phyloP scores from a whole-genome alignment of 2,888 invertebrate species.

The Proisotoma minuta region DNA sequence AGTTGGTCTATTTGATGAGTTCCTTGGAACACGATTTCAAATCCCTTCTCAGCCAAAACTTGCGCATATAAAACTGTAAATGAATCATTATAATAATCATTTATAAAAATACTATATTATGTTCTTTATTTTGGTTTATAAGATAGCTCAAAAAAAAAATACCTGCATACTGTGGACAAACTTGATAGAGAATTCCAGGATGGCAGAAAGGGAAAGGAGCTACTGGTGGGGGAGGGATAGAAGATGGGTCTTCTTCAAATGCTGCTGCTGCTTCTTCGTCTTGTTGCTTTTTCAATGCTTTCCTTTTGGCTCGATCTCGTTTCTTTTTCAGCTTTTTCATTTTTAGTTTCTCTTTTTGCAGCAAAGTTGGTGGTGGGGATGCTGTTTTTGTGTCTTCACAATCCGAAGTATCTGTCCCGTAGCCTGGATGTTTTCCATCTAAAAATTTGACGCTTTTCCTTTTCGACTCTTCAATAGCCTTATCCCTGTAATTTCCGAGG shows the following conservation, averaged over 20 bases:
- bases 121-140: not conserved
- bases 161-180: conserved; percentile 47
- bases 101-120: not conserved
- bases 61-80: conserved; percentile 44
- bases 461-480: conserved; percentile 24
- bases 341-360: conserved; percentile 17
- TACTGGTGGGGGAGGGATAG: conserved; percentile 43
- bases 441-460: conserved; percentile 59
- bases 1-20: conserved; percentile 47
- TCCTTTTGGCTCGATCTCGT: conserved; percentile 49
- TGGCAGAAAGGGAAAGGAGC: conserved; percentile 46
- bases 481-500: conserved; percentile 11
- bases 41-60: conserved; percentile 45
- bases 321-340: conserved; percentile 50
- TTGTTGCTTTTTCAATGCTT: conserved; percentile 7
- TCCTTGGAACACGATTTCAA: conserved; percentile 43
- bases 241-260: conserved; percentile 8
- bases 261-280: conserved; percentile 15
- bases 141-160: conserved; percentile 13
- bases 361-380: conserved; percentile 53
- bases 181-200: conserved; percentile 46
- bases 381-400: conserved; percentile 60
- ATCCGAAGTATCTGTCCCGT: conserved; percentile 51
- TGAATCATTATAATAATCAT: not conserved
- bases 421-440: conserved; percentile 59